These are phyloP conservation scores for Alloplasta piceator DNA, from an alignment of 2,888 invertebrate genomes.

Conservation along the genomic window DNA sequence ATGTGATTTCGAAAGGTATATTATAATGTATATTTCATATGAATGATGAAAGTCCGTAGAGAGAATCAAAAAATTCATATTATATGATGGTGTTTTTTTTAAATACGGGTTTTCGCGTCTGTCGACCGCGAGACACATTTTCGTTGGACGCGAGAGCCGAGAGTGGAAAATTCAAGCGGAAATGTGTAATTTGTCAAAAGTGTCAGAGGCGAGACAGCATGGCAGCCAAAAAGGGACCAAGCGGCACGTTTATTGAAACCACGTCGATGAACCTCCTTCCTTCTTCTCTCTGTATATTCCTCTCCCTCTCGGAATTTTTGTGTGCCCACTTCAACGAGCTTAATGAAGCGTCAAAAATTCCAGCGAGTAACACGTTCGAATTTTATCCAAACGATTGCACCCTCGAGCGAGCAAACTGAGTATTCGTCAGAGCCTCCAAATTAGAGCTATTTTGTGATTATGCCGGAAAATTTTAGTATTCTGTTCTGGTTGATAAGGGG, in stretches of 20 bases:
- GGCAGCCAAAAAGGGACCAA: constrained; percentile 53
- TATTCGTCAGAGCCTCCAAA: not conserved
- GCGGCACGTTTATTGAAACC: constrained; percentile 39
- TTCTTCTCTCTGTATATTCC: not conserved
- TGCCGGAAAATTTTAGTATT: no score
- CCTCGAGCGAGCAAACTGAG: constrained; percentile 61
- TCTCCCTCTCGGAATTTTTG: not conserved
- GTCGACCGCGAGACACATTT: constrained; percentile 13
- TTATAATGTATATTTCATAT: not conserved
- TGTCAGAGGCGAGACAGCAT: constrained; percentile 78
- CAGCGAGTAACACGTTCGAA: constrained; percentile 79
- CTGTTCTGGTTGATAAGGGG: no score
- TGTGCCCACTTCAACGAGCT: constrained; percentile 65
- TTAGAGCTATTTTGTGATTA: no score
- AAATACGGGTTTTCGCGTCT: constrained; percentile 27
- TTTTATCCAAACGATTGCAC: constrained; percentile 80
- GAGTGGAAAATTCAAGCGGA: constrained; percentile 64
- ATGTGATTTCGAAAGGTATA: constrained; percentile 18
- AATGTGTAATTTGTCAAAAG: constrained; percentile 80
- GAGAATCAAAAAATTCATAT: constrained; percentile 22
- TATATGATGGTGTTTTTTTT: constrained; percentile 22
- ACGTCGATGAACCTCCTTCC: constrained; percentile 29
- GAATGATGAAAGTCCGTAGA: not conserved
- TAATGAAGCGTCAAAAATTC: constrained; percentile 82
- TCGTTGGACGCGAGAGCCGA: constrained; percentile 12